Evolutionary conservation across 2,113 vertebrate species (phyloP).

Genomic region (Emydura subglobosa): DNA sequence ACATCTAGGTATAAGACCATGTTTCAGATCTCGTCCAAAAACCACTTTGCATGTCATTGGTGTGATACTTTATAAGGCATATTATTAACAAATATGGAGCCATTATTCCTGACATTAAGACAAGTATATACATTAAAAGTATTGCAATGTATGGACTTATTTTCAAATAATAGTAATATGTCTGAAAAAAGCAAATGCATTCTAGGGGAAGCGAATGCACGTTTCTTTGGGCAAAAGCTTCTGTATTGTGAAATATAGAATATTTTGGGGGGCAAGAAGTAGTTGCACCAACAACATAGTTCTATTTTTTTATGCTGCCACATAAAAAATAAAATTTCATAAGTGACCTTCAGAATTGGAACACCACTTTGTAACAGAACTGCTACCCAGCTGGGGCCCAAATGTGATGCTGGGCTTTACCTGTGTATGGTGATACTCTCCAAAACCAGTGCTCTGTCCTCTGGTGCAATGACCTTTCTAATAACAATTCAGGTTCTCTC

Average conservation of each 20-base stretch:
- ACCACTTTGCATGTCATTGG: not conserved
- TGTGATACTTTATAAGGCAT: not conserved
- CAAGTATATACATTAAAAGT: not conserved
- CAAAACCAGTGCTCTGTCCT: not conserved
- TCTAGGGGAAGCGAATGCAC: not conserved
- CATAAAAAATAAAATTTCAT: not conserved
- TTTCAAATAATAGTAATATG: not conserved
- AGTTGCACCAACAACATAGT: not conserved
- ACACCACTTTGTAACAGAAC: rapidly evolving
- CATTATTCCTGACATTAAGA: not conserved
- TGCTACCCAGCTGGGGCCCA: rapidly evolving
- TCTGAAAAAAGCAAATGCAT: not conserved
- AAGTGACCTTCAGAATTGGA: rapidly evolving
- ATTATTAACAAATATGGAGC: not conserved
- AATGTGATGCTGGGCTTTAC: rapidly evolving
- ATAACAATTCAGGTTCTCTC: rapidly evolving
- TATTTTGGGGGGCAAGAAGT: rapidly evolving
- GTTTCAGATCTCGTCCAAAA: not conserved
- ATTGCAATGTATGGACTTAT: not conserved
- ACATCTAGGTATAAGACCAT: not conserved
- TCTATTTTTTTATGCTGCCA: not conserved
- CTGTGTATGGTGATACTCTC: rapidly evolving
- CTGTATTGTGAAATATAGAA: not conserved
- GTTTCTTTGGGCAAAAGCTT: not conserved
- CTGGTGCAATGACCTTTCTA: not conserved